Base-by-base conservation (phyloP, 1,140 invertebrate genomes). In the Brachionus paranguensis region DNA sequence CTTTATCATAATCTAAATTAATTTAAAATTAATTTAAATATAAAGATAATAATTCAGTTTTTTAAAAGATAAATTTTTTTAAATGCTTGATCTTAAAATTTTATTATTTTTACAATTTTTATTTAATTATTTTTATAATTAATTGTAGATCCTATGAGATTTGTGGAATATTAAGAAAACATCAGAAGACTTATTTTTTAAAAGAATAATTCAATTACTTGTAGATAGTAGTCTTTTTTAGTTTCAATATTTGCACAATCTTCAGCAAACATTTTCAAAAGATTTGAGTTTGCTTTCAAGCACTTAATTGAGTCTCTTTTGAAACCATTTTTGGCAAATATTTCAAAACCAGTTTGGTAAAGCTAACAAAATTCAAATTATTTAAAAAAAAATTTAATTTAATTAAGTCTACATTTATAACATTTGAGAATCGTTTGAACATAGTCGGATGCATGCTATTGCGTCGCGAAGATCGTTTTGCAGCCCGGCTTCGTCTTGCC, bases 281-380 rank as follows among this genome's bases (percentile, higher is more conserved):
- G 53, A 33, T 81, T 81, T 41, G 78, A 24, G 17, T n/a, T 60
- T 29, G 78, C 50, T 68, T 24, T 64, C 29, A 81, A 20, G 11
- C 37, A 41, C 12, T 64, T 12, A 43, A 41, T 55, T 1, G 78
- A 53, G 7, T 81, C 78, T 29, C 64, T 27, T 68, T 64, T 81
- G 20, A 29, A 45, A 37, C 64, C 53, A 64, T 81, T 81, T 24
- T 64, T 33, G 24, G 41, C 29, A 20, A 81, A 81, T n/a, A 64
- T 64, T 47, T 81, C 78, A 81, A 81, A 60, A 29, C 78, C 27
- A 17, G 33, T 81, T 60, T 81, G 53, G 20, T 81, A 81, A 47
- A 45, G 41, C 78, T 81, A 55, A 24, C 27, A 6, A 53, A 60
- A 64, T 78, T 20, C 0, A 27, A 12, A 78, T 41, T 17, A 33